Evolutionary conservation across 35 echinoderm and acorn worm species (phyloP), one percentile per base, ranked within the genome.

Genomic region (Ophiothrix spiculata): DNA sequence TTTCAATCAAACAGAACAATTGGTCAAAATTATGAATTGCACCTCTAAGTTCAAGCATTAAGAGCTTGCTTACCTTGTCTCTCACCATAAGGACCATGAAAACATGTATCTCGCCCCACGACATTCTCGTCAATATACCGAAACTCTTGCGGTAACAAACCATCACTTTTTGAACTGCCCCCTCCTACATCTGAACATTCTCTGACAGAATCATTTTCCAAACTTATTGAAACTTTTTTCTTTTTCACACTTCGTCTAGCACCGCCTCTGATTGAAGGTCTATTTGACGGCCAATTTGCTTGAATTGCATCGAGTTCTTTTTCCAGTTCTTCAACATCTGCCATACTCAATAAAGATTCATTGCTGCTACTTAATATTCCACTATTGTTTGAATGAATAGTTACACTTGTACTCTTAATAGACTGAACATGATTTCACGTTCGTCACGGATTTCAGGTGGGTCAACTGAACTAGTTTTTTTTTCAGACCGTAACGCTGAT

Each of bases 71-170:
- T 86, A 98, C 95, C 92, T 84, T 92, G 86, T 36, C 88, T 90
- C 41, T 78, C 32, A 35, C 95, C 95, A 60, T 84, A 93, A 3
- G 91, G 95, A 31, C 91, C 91, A 1, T 83, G 54, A 35, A 94
- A 98, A 12, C 77, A 49, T 6, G 95, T 90, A 78, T 98, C 95
- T 63, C 90, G 90, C 17, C 95, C 95, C 38, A 98, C 93, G 17
- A 98, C 88, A 38, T 94, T 98, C 0, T 98, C 95, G 42, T 98
- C 95, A 3, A 98, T 49, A 37, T 98, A 93, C 41, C 88, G 83
- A 17, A 93, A 49, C 42, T 49, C 42, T 49, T 49, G 6, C 42
- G 42, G 42, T 49, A 49, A 10, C n/a, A n/a, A n/a, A n/a, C n/a
- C n/a, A 49, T 49, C 42, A 49, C 42, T 49, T 10, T 49, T 49